Evolutionary conservation across 2,888 invertebrate genomes (phyloP).

Genomic region (Coecobrya sp.): DNA sequence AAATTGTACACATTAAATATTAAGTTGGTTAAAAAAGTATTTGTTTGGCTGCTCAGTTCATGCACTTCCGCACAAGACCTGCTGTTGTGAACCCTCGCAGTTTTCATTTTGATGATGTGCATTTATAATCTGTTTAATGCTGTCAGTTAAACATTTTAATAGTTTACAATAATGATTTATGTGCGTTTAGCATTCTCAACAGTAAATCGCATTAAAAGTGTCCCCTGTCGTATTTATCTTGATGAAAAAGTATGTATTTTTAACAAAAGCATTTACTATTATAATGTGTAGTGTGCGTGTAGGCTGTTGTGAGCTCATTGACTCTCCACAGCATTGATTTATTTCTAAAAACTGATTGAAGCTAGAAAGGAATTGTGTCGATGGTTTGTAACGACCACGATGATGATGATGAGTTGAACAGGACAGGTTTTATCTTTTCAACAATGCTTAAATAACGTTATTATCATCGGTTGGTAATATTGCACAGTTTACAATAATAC

Average conservation of each 20-base stretch:
- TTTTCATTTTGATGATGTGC: no score
- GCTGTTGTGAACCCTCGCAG: no score
- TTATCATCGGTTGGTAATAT: neutral
- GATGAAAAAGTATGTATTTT: neutral
- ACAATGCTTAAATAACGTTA: neutral
- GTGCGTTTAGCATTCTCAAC: neutral
- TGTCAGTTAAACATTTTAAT: neutral
- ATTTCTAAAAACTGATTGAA: neutral
- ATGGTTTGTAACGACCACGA: neutral
- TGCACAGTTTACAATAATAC: conserved; percentile 25
- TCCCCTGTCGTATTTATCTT: neutral
- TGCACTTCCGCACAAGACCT: neutral
- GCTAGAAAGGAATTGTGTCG: neutral
- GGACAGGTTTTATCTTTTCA: conserved; percentile 66
- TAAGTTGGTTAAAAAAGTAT: neutral
- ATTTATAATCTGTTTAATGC: no score
- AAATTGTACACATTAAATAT: neutral
- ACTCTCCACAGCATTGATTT: neutral
- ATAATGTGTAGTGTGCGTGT: neutral
- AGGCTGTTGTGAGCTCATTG: neutral
- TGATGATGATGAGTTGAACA: conserved; percentile 32
- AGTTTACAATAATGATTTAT: neutral
- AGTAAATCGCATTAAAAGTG: neutral
- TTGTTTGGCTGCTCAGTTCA: neutral
- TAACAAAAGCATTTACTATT: neutral